A percentile compares a stretch with the other conserved stretches of the same genome.
Evolutionary conservation across 2,888 invertebrate genomes (phyloP).

Genomic region (Neoaliturus tenellus): DNA sequence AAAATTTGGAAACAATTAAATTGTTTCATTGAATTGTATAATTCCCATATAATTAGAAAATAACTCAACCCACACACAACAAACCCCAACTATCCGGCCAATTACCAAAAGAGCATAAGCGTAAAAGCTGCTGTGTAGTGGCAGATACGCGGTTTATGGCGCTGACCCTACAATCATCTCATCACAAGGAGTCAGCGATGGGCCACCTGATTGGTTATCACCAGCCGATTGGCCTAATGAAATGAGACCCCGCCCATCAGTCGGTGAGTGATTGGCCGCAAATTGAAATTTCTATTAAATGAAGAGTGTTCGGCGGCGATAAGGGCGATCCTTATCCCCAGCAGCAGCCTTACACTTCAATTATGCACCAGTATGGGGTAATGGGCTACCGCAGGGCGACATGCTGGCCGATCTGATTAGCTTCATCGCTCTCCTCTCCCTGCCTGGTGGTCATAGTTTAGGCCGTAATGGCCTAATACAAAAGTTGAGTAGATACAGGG

Average conservation of each 20-base stretch:
- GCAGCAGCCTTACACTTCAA: slow-evolving; percentile 35
- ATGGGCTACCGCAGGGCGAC: slow-evolving; percentile 8
- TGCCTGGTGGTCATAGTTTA: not conserved
- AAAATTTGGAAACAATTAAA: too few species aligned
- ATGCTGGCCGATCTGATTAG: not conserved
- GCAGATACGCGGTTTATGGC: slow-evolving; percentile 6
- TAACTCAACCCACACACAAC: not conserved
- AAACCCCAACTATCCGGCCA: not conserved
- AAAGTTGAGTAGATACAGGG: too few species aligned
- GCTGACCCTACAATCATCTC: slow-evolving; percentile 14
- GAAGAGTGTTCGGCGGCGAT: slow-evolving; percentile 36
- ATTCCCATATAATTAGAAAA: too few species aligned
- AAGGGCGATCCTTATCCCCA: slow-evolving; percentile 42
- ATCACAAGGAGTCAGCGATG: slow-evolving; percentile 15
- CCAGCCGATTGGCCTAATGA: slow-evolving; percentile 35
- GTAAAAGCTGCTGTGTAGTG: not conserved
- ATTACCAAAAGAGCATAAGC: not conserved
- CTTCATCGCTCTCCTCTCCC: not conserved
- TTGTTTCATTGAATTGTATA: too few species aligned
- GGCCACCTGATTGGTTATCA: slow-evolving; percentile 18
- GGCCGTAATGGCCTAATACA: too few species aligned
- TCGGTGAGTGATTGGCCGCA: slow-evolving; percentile 48
- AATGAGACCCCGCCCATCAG: slow-evolving; percentile 49
- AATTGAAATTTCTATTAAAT: slow-evolving; percentile 50
- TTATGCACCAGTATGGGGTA: not conserved